Evolutionary conservation across 2,888 invertebrate species (phyloP), one percentile per base, ranked within the genome.

Genomic region (Eudasyphora cyanicolor): DNA sequence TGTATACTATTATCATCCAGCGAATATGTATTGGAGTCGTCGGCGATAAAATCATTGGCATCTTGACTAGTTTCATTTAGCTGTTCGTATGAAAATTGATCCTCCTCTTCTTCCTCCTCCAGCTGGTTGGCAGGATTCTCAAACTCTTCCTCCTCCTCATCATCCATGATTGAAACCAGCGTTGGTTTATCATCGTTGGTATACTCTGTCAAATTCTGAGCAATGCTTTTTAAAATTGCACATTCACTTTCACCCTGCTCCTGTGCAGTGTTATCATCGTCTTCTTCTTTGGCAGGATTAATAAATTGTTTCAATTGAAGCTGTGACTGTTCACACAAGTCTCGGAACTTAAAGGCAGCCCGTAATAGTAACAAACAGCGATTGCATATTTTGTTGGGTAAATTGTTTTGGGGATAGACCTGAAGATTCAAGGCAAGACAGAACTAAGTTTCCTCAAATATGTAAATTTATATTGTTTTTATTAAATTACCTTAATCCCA

Each of bases 321-420:
- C 82, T 92, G 88, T 0, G 92, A 91, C 57, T 89, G 90, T 51
- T 89, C 89, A 45, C 92, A 92, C 64, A 91, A 90, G 71, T 87
- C 88, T 1, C 90, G 90, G 85, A 92, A 92, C 71, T 91, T 91
- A 79, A 90, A 88, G 0, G 92, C 90, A 8, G 91, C 86, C 1
- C 87, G 87, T 5, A 92, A 77, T 64, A 91, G 89, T 85, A 82
- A 69, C 90, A 92, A 4, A 91, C 92, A 71, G 87, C n/a, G 89
- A 88, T 0, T 92, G 90, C 12, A 92, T 80, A 38, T 91, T 89
- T 1, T 86, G 85, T 27, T 88, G 85, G 70, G 78, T 86, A 27
- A 87, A 86, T 51, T 81, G 12, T 91, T 88, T 91, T 92, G 42
- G 7, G 62, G 75, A 19, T 35, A 19, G 24, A 29, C 0, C 49